These are phyloP conservation scores for Gavia stellata DNA, from an alignment of 2,113 vertebrate genomes.

Conservation along the genomic window DNA sequence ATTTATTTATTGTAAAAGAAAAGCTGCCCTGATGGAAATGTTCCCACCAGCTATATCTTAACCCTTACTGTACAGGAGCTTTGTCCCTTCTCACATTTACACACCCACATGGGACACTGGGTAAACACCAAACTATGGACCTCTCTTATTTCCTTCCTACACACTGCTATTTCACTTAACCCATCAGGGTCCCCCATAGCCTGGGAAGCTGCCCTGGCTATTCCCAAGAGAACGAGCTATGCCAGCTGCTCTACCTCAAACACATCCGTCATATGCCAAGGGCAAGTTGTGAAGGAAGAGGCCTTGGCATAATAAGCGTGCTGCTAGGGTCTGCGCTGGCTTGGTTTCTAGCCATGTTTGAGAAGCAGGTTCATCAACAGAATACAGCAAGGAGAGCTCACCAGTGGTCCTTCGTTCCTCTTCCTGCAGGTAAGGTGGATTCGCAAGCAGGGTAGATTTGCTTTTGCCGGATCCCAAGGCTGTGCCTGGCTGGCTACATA, in stretches of 20 bases:
- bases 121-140: not conserved
- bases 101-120: not conserved
- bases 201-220: not conserved
- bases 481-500: not conserved
- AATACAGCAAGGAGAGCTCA: not conserved
- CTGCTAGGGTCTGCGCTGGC: not conserved
- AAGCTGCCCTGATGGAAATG: not conserved
- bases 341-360: not conserved
- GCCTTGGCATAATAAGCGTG: not conserved
- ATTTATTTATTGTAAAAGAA: slow-evolving; percentile 19
- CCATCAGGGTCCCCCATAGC: not conserved
- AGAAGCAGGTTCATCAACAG: not conserved
- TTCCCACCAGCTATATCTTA: not conserved
- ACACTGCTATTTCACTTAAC: not conserved
- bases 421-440: not conserved
- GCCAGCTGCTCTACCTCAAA: not conserved
- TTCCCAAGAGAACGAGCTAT: not conserved
- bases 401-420: not conserved
- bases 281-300: not conserved
- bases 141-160: not conserved
- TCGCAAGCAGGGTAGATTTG: not conserved
- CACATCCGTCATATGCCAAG: not conserved
- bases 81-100: not conserved
- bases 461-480: not conserved
- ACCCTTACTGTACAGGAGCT: not conserved